Evolutionary conservation across 2,888 invertebrate genomes (phyloP).

Genomic region (Hydrotaea diabolus): DNA sequence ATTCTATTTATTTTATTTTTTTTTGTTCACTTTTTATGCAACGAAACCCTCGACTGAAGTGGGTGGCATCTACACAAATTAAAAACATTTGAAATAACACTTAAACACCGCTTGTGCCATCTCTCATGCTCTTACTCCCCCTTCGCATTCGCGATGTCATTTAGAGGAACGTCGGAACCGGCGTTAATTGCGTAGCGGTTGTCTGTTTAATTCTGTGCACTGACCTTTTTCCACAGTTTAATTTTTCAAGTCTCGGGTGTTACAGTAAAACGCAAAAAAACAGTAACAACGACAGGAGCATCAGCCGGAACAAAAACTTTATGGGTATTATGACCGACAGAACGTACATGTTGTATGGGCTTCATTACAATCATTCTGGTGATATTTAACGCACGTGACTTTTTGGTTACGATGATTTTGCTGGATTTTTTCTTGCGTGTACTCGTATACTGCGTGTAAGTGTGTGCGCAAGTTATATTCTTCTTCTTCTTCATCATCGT

Average conservation of each 20-base stretch:
- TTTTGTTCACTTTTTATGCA: neutral
- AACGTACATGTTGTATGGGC: constrained; percentile 35
- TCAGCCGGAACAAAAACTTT: neutral
- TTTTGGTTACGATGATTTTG: constrained; percentile 36
- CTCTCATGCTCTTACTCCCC: neutral
- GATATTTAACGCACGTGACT: constrained; percentile 59
- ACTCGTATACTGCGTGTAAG: neutral
- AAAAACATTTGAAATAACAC: constrained; percentile 52
- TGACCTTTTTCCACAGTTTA: constrained; percentile 60
- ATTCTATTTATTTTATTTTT: constrained; percentile 28
- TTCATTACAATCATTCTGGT: constrained; percentile 30
- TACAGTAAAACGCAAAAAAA: too few relatives aligned
- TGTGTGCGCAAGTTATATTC: neutral
- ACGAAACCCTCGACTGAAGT: constrained; percentile 8
- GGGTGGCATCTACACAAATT: constrained; percentile 31
- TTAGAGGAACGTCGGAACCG: constrained; percentile 21
- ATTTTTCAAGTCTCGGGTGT: constrained; percentile 48
- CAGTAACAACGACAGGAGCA: too few relatives aligned
- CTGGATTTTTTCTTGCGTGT: constrained; percentile 9
- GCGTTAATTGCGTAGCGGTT: constrained; percentile 59
- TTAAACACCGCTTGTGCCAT: constrained; percentile 42
- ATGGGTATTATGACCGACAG: constrained; percentile 21
- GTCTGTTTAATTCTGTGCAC: constrained; percentile 58
- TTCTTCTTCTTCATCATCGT: neutral
- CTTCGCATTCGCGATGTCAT: too few relatives aligned